Conservation (phyloP, 2,113 vertebrate genomes). For the Neolamprologus sp. region DNA sequence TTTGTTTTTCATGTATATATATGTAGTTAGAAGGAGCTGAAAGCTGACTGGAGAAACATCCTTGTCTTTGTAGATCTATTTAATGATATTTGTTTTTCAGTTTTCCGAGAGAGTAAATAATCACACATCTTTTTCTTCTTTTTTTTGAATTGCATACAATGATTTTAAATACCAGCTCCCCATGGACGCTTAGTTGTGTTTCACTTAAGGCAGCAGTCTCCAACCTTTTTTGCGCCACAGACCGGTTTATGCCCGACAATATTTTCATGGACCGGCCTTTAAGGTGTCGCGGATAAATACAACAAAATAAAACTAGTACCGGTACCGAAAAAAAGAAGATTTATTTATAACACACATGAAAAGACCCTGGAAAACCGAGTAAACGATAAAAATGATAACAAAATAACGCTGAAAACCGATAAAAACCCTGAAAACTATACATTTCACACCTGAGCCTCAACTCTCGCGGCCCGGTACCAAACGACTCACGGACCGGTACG, state of each 20-base stretch:
- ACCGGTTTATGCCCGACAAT: no score
- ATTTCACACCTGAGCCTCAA: no score
- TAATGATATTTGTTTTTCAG: not conserved
- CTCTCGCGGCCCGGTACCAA: no score
- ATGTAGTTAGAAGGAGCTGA: not conserved
- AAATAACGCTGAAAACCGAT: no score
- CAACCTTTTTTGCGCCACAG: no score
- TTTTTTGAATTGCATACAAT: not conserved
- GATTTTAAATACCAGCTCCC: not conserved
- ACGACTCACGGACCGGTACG: no score
- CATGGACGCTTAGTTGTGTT: not conserved
- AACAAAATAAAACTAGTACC: no score
- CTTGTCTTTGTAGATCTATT: not conserved
- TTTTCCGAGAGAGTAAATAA: not conserved
- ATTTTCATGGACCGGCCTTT: no score
- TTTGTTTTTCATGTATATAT: not conserved
- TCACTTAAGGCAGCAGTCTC: accelerated
- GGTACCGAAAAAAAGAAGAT: accelerated
- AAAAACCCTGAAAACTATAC: no score
- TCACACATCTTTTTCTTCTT: not conserved
- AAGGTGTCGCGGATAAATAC: no score
- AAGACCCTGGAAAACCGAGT: accelerated
- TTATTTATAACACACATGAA: accelerated
- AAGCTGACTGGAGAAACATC: not conserved
- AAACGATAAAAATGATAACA: accelerated